Conservation (phyloP, 2,113 vertebrate species). For the Leptobrachium leishanense region DNA sequence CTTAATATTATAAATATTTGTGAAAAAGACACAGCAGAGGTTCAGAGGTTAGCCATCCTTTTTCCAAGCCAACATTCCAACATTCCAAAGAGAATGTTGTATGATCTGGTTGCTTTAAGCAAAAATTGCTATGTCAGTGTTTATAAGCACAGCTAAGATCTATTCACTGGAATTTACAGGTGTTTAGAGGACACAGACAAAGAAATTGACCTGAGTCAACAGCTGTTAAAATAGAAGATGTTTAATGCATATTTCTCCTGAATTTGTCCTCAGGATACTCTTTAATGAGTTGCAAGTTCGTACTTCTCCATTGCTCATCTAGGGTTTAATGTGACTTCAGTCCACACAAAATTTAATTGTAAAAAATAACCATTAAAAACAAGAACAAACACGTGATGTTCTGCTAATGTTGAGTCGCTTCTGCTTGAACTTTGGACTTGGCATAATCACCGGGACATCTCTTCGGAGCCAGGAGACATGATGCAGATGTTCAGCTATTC, state of each 20-base stretch:
- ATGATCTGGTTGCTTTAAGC: too few relatives aligned
- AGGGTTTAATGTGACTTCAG: not conserved
- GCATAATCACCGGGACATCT: conserved; percentile 26
- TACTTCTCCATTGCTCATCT: not conserved
- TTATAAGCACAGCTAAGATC: too few relatives aligned
- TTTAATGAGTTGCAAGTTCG: not conserved
- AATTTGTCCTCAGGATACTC: not conserved
- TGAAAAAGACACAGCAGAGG: too few relatives aligned
- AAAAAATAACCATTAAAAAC: conserved; percentile 13
- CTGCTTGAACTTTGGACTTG: conserved; percentile 42
- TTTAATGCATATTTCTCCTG: not conserved
- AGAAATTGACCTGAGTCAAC: not conserved
- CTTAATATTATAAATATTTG: too few relatives aligned
- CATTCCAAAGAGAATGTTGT: too few relatives aligned
- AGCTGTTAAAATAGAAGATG: not conserved
- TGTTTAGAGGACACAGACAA: not conserved
- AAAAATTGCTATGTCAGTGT: not conserved
- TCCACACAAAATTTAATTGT: conserved; percentile 17
- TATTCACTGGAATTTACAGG: not conserved
- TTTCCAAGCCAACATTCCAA: too few relatives aligned
- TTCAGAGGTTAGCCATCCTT: too few relatives aligned
- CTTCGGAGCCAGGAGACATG: conserved; percentile 6
- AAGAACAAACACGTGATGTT: not conserved
- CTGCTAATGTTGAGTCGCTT: conserved; percentile 7
- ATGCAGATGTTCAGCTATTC: conserved; percentile 40